Conservation (phyloP, 2,797 vertebrate genomes). For the Lithobates sylvaticus region DNA sequence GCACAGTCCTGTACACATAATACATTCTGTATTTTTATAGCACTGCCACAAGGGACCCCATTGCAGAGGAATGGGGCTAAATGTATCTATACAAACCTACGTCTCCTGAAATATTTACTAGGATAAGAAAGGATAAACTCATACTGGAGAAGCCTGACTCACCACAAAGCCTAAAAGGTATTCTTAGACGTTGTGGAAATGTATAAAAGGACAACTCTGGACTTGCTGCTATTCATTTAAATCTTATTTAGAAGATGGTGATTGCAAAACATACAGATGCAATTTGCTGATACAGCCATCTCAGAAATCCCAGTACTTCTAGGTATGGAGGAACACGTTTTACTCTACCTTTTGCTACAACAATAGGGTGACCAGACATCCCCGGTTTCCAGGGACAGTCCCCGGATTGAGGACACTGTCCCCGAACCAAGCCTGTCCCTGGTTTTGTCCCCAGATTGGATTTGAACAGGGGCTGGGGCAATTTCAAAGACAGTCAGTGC, state of each 20-base stretch:
- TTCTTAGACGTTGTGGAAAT: not conserved
- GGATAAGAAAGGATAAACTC: constrained; percentile 1
- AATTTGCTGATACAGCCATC: no score
- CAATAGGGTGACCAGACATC: no score
- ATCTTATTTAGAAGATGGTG: not conserved
- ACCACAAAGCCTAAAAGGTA: not conserved
- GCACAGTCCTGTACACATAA: constrained; percentile 3
- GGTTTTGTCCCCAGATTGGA: no score
- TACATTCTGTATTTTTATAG: constrained; percentile 32
- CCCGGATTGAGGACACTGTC: no score
- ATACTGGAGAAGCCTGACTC: not conserved
- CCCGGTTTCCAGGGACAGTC: no score
- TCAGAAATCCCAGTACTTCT: not conserved
- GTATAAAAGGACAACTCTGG: not conserved
- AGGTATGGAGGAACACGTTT: not conserved
- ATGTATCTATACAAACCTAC: constrained; percentile 35
- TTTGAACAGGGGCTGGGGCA: no score
- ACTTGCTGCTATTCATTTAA: not conserved
- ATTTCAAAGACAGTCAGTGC: no score
- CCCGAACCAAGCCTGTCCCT: no score
- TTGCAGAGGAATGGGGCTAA: constrained; percentile 15
- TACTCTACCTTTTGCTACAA: no score
- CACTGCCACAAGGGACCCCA: constrained; percentile 21
- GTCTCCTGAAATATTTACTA: constrained; percentile 57
- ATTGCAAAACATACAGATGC: no score